Conservation (phyloP, 2,888 invertebrate genomes). For the Clitarchus hookeri region DNA sequence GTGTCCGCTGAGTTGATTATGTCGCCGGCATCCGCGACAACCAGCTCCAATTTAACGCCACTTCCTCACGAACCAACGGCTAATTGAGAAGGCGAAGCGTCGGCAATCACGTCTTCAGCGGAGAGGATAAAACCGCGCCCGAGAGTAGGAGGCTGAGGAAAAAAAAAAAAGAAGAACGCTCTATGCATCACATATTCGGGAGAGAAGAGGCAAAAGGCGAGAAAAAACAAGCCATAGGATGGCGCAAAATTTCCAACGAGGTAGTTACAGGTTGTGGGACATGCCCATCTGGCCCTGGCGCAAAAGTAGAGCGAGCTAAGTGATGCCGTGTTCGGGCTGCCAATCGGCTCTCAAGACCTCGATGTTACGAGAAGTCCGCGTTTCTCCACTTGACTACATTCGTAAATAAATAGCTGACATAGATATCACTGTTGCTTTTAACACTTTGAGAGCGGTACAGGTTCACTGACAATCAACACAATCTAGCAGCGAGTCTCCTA, state of each 20-base stretch:
- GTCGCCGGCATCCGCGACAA: background rate
- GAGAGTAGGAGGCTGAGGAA: background rate
- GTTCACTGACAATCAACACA: no score
- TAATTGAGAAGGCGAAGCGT: background rate
- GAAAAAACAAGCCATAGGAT: background rate
- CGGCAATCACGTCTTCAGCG: background rate
- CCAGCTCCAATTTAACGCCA: constrained; percentile 8
- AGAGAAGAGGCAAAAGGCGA: background rate
- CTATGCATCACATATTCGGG: background rate
- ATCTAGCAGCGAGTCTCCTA: no score
- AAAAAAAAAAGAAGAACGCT: background rate
- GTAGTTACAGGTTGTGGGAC: background rate
- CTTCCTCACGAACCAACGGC: background rate
- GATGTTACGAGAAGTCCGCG: no score
- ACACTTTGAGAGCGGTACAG: no score
- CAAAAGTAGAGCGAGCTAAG: background rate
- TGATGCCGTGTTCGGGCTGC: background rate
- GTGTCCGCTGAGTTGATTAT: background rate
- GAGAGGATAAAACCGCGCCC: no score
- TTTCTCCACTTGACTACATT: no score
- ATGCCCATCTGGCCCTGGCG: background rate
- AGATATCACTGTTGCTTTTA: no score
- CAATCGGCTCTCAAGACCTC: no score
- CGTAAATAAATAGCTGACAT: no score
- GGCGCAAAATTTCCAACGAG: background rate